Base-by-base conservation (phyloP, 2,797 vertebrate species). In the Poliocrania exsul region DNA sequence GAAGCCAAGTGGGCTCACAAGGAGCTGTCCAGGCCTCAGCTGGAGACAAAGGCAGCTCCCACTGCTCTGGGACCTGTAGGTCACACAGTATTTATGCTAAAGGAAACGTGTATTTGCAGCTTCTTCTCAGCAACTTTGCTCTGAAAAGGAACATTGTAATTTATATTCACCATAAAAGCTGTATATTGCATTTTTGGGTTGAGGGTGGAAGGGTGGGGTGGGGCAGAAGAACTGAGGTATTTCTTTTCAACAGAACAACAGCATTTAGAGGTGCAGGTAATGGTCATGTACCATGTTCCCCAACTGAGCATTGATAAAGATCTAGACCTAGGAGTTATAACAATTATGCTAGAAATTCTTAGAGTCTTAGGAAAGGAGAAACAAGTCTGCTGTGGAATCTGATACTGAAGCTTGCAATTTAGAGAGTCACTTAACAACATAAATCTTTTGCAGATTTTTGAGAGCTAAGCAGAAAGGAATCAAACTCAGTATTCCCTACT, bases 181-280 rank as follows among this genome's bases (percentile, higher is more conserved):
- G 46, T 23, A 49, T 81, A 75, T 37, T 58, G 18, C 9, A 17
- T 79, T 75, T 88, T 24, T 8, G 47, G 13, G 11, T 10, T 62
- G 44, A 21, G 13, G 35, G 6, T 1, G 4, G 61, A 20, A 13
- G 13, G 5, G 31, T 21, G 15, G 8, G 18, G 6, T 9, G 16
- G 19, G n/a, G 14, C 8, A 12, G 42, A 86, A 62, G 37, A 57
- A 49, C 16, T 7, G 33, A 85, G 5, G 25, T 10, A 51, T 62
- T 74, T 86, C 14, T 53, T 88, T 88, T 81, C 60, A 73, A 40
- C 13, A 46, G 53, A 85, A 83, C 13, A 82, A 47, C 29, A 67
- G 57, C 51, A 49, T 10, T 66, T 31, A 78, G 31, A 70, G 11
- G 11, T 54, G 25, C 25, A 70, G 40, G 16, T 67, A 24, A 40